These are phyloP conservation scores for Acanthaster planci DNA, from an alignment of 35 echinoderm and acorn worm species.

Conservation along the genomic window DNA sequence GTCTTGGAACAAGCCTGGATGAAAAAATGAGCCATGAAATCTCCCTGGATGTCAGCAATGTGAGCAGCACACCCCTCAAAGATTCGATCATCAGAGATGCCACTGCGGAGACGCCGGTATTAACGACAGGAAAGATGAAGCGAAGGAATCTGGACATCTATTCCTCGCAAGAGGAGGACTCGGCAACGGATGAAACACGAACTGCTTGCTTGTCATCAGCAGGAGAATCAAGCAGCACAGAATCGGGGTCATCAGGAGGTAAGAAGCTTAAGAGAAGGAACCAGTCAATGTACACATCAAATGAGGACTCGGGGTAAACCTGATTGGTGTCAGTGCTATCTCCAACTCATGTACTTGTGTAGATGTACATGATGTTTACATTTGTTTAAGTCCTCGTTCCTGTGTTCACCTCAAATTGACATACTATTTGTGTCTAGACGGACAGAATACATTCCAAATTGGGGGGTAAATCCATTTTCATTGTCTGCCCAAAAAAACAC, in stretches of 20 bases:
- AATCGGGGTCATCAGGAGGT: conserved; percentile 13
- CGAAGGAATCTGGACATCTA: conserved; percentile 66
- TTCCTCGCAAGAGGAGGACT: conserved; percentile 33
- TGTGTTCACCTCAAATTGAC: too few relatives aligned
- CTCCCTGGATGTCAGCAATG: neutral
- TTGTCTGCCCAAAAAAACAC: too few relatives aligned
- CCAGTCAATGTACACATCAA: conserved; percentile 56
- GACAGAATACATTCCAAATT: too few relatives aligned
- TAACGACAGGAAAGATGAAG: conserved; percentile 45
- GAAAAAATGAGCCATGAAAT: neutral
- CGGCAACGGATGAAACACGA: neutral
- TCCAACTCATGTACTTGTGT: too few relatives aligned
- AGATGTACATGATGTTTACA: too few relatives aligned
- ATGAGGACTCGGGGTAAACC: conserved; percentile 40
- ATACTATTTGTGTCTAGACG: too few relatives aligned
- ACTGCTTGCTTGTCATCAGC: neutral
- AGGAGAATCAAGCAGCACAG: conserved; percentile 14
- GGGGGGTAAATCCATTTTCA: too few relatives aligned
- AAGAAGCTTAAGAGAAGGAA: conserved; percentile 55
- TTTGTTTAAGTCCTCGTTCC: too few relatives aligned
- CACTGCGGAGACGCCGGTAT: neutral
- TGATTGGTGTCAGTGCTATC: too few relatives aligned
- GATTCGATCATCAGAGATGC: neutral
- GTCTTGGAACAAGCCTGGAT: neutral
- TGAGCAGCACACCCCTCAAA: conserved; percentile 7